phyloP scores from a whole-genome alignment of 2,888 invertebrate species.

The Harpagoxenus sublaevis region DNA sequence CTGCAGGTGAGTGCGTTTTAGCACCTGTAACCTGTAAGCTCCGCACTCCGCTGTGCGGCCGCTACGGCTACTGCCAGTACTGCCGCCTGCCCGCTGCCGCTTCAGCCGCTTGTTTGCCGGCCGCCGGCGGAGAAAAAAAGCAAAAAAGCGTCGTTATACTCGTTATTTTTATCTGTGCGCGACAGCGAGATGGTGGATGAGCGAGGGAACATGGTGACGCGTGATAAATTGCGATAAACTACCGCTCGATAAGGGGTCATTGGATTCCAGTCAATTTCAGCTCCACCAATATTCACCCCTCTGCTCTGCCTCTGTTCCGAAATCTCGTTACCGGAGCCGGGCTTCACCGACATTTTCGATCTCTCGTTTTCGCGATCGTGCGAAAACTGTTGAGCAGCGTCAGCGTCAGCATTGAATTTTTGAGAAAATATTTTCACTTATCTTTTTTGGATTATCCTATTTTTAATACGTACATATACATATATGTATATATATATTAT shows the following conservation, averaged over 20 bases:
- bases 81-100: too few species aligned
- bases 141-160: neutral
- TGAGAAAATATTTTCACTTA: neutral
- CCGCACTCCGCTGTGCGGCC: neutral
- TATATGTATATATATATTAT: too few species aligned
- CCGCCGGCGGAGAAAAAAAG: neutral
- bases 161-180: slow-evolving; percentile 4
- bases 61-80: too few species aligned
- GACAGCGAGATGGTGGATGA: neutral
- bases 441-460: too few species aligned
- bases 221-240: neutral
- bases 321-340: too few species aligned
- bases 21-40: slow-evolving; percentile 5
- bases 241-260: neutral
- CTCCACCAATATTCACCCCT: neutral
- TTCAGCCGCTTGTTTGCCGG: too few species aligned
- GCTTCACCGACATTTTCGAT: neutral
- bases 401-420: neutral
- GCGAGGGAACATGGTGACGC: neutral
- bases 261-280: slow-evolving; percentile 3
- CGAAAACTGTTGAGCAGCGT: neutral
- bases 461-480: too few species aligned
- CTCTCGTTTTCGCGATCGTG: neutral
- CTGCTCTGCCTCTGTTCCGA: too few species aligned
- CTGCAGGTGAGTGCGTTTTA: slow-evolving; percentile 91